Base-by-base conservation (phyloP, 2,113 vertebrate genomes). In the Notarius lentiginosus region DNA sequence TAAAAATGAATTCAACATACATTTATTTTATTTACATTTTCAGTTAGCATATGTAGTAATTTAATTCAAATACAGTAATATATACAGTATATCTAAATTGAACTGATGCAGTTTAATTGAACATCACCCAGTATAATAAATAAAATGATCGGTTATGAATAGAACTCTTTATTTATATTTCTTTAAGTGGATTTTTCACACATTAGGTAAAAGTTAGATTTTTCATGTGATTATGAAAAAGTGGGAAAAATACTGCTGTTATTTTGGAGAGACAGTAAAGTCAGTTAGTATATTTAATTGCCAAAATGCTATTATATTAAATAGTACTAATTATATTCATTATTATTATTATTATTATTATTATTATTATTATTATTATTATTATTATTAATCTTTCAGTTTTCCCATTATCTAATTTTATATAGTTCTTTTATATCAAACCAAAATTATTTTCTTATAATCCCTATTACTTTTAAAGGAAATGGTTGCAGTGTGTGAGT, bases 401-500 rank as follows among this genome's bases (percentile, higher is more conserved):
- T 73, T 41, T 47, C 47, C 3, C 7, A 14, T 66, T 66, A 27
- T 66, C 6, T 66, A 27, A 66, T 66, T 27, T 22, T 61, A 7
- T 22, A 1, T 61, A 61, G 60, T 63, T 10, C 20, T 63, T 68
- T 30, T 27, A 34, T 5, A 72, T 72, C 18, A 72, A 20, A 12
- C 47, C 73, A 51, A n/a, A 76, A 51, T n/a, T 76, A 22, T 14
- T 75, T 75, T 51, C 51, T 27, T 75, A 24, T 49, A 22, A 22
- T 76, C 4, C 24, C 51, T 24, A 76, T 76, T n/a, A 76, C 24
- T 76, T 15, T 72, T 14, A 76, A 47, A n/a, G 20, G 72, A 51
- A 12, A 53, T 7, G 24, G 7, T 5, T 77, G 49, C 15, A 20
- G 65, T 88, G 84, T 89, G 88, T 83, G 56, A 24, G 87, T 87